These are phyloP conservation scores for Morone saxatilis DNA, from an alignment of 2,113 vertebrate species.

Conservation along the genomic window DNA sequence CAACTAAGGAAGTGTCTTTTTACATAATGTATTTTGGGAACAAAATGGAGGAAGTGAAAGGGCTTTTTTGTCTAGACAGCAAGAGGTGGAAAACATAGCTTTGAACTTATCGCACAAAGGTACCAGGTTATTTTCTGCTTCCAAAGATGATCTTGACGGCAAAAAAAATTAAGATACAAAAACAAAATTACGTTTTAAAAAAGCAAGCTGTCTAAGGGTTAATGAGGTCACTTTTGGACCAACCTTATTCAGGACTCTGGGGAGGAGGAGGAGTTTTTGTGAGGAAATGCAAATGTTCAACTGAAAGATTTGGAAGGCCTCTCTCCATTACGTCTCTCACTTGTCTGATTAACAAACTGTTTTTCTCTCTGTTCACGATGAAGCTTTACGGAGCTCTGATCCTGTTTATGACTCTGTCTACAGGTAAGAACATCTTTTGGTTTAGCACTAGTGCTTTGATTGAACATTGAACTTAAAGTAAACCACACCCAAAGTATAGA, in stretches of 20 bases:
- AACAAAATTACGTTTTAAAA: too few species aligned
- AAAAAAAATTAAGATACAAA: too few species aligned
- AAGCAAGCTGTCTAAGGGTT: neutral
- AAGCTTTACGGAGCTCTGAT: constrained; percentile 46
- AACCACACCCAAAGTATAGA: too few species aligned
- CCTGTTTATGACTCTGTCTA: constrained; percentile 51
- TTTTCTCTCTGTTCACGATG: constrained; percentile 31
- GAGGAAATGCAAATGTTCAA: constrained; percentile 51
- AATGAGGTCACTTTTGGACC: constrained; percentile 19
- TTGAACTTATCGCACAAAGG: too few species aligned
- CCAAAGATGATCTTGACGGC: neutral
- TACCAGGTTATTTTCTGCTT: too few species aligned
- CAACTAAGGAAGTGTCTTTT: too few species aligned
- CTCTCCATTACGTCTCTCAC: neutral
- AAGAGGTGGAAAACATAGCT: too few species aligned
- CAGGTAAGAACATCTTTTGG: constrained; percentile 55
- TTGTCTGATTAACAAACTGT: neutral
- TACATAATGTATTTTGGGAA: too few species aligned
- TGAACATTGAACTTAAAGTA: neutral
- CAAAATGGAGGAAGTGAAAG: too few species aligned
- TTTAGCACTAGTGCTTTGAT: neutral
- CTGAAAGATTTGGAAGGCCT: neutral
- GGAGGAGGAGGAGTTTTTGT: constrained; percentile 14
- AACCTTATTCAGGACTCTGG: constrained; percentile 38
- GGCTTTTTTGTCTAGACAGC: too few species aligned